Base-by-base conservation (phyloP, 2,797 vertebrate species). In the Gambelia wislizenii region DNA sequence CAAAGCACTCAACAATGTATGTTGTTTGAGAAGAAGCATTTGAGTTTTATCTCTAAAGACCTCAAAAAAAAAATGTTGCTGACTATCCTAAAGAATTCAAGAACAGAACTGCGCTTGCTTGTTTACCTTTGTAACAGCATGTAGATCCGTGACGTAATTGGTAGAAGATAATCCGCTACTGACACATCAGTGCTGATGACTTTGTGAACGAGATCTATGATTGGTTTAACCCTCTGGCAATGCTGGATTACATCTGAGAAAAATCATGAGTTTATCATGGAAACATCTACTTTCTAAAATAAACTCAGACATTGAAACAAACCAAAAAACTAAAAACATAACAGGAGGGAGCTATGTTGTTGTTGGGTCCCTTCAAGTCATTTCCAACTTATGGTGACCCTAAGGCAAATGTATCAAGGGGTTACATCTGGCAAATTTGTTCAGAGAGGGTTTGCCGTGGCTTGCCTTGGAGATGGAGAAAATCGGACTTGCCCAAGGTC, bases 81-180 rank as follows among this genome's bases (percentile, higher is more conserved):
- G 8, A 30, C 90, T 79, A 22, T 89, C 9, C 30, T 8, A 74
- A 0, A 1, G 1, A 36, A 47, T 91, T 77, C 72, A 30, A 33
- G 85, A 80, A n/a, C 0, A 44, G 8, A 83, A 22, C n/a, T 0
- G 0, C 3, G 12, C 1, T 56, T 47, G 33, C 0, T 1, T 8
- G 80, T 87, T 95, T 92, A 99, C 99, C 99, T 98, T 97, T 99
- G 99, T 91, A 99, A 96, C 90, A 99, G 94, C 98, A 99, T 98
- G 96, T 99, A 99, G 95, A 99, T 98, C 44, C 99, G 98, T 1
- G 99, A 99, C 0, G 99, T 99, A 94, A 99, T 98, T 0, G 99
- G 99, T 92, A 99, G 92, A 75, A 99, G 98, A 88, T 98, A 99
- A 91, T 99, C 99, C 0, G 99, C 99, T 95, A 99, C 97, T 0